Base-by-base conservation (phyloP, 2,888 invertebrate species). In the Noctua janthe region DNA sequence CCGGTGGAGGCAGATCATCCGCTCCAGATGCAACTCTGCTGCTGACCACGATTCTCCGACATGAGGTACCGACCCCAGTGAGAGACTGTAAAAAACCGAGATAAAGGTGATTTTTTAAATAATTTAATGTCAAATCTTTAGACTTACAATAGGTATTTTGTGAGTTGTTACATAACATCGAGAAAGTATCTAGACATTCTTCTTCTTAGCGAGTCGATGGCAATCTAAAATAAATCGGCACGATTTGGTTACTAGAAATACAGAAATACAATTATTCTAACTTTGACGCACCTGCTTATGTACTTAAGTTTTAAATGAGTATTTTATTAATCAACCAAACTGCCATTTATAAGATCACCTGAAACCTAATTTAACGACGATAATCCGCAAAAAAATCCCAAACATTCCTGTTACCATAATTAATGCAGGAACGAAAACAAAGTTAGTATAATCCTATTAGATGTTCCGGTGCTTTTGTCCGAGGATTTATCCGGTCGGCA, bases 371-470 rank as follows among this genome's bases (percentile, higher is more conserved):
- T 56, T 43, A 59, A 71, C 35, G 10, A 51, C n/a, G 62, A 66
- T 15, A 51, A 62, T 56, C 56, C 13, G 15, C n/a, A 78, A 67
- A 29, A 84, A 80, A 54, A 75, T 74, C n/a, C n/a, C 7, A 56
- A 77, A 71, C 76, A 77, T 76, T 74, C 59, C 69, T 29, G 56
- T 81, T 70, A 73, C 75, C 54, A 84, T 88, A 92, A 95, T 94
- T 94, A 94, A 95, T 95, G 94, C 93, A 93, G 89, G 87, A 91
- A 90, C 90, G 90, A 93, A 94, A 94, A 94, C 94, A 94, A 94
- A 95, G 93, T 94, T 92, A 82, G 78, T 88, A 87, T 95, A 96
- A 96, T 96, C 95, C 94, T 91, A 93, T 95, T 94, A 94, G 94
- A 86, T 81, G 86, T 88, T 77, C 75, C 76, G 83, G 83, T 82